phyloP scores from a whole-genome alignment of 2,888 invertebrate species.

The Adineta ricciae region DNA sequence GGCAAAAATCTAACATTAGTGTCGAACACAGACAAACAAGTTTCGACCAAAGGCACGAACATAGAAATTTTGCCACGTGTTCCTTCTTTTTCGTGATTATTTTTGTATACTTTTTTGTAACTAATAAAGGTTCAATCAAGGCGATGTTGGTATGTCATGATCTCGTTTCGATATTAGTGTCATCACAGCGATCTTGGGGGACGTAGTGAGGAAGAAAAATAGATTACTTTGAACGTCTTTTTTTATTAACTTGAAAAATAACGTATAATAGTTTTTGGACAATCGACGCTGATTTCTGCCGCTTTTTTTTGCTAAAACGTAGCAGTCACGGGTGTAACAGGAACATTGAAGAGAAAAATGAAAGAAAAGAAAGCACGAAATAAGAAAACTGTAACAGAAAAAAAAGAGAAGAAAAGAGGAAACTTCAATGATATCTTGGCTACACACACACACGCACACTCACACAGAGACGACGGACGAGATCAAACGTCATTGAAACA shows the following conservation, averaged over 20 bases:
- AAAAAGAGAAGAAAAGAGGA: not conserved
- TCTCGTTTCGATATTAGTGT: no score
- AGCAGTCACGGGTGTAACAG: conserved; percentile 2
- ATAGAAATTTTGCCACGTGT: no score
- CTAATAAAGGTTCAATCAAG: no score
- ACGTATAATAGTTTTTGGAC: not conserved
- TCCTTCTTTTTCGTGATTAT: no score
- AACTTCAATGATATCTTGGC: not conserved
- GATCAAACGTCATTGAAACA: not conserved
- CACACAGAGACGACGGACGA: not conserved
- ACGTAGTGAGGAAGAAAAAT: no score
- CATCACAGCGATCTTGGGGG: no score
- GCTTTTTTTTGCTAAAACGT: not conserved
- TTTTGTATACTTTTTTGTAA: no score
- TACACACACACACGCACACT: not conserved
- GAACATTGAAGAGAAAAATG: not conserved
- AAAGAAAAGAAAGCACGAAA: not conserved
- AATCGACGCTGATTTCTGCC: not conserved
- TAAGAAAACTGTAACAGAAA: not conserved
- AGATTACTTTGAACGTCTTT: no score
- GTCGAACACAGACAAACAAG: no score
- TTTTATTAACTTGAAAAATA: conserved; percentile 1
- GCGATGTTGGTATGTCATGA: no score
- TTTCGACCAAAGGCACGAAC: no score
- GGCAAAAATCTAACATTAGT: no score